A percentile compares a stretch with the other conserved stretches of the same genome.
phyloP scores from a whole-genome alignment of 2,113 vertebrate species.

The Turnix velox region DNA sequence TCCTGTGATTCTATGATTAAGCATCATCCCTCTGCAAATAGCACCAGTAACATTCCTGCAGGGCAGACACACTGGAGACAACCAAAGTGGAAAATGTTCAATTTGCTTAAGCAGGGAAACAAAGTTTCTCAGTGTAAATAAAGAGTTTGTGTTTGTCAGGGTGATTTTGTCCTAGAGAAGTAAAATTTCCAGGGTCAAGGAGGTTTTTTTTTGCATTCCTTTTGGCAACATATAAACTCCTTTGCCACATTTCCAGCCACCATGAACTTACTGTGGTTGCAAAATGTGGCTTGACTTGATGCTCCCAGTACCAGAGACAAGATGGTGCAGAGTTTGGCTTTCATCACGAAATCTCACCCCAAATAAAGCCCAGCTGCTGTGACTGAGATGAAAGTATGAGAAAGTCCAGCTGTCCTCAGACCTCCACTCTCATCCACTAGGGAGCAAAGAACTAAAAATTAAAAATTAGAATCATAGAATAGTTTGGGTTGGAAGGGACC shows the following conservation, averaged over 20 bases:
- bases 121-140: conserved; percentile 6
- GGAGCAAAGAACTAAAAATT: not conserved
- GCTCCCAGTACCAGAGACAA: not conserved
- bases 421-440: not conserved
- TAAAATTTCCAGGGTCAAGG: not conserved
- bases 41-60: conserved; percentile 5
- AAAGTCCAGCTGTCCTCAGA: not conserved
- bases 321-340: not conserved
- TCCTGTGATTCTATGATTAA: no score
- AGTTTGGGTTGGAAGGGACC: no score
- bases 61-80: not conserved
- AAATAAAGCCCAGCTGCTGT: not conserved
- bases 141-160: not conserved
- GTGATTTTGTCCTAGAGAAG: not conserved
- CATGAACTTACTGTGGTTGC: not conserved
- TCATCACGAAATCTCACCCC: not conserved
- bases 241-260: not conserved
- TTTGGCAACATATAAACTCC: not conserved
- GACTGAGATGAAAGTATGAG: not conserved
- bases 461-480: no score
- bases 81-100: not conserved
- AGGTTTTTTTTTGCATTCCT: not conserved
- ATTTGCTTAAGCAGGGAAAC: conserved; percentile 19
- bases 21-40: conserved; percentile 32
- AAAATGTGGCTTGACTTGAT: not conserved